These are phyloP conservation scores for Pelobates fuscus DNA, from an alignment of 2,113 vertebrate species.

Conservation along the genomic window DNA sequence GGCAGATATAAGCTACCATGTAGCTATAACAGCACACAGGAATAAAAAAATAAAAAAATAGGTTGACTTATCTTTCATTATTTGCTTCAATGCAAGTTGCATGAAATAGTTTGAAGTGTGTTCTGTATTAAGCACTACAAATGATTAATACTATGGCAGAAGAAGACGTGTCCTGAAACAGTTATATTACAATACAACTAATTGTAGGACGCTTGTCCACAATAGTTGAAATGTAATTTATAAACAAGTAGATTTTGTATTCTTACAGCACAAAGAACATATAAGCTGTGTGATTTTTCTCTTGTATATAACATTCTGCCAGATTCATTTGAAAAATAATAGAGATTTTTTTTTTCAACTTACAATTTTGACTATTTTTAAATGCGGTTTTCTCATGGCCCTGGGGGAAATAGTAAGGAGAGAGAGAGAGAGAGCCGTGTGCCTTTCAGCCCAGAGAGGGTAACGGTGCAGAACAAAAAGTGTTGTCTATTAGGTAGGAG, in stretches of 20 bases:
- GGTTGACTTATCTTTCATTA: too few species aligned
- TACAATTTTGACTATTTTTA: constrained; percentile 59
- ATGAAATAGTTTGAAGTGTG: too few species aligned
- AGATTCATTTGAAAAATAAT: constrained; percentile 44
- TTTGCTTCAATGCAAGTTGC: too few species aligned
- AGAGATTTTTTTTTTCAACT: constrained; percentile 38
- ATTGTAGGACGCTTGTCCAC: too few species aligned
- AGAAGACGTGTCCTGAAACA: too few species aligned
- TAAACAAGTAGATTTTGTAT: not conserved
- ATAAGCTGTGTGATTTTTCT: constrained; percentile 29
- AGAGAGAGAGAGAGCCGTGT: constrained; percentile 46
- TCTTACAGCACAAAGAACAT: constrained; percentile 10
- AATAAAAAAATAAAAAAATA: too few species aligned
- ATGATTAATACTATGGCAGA: too few species aligned
- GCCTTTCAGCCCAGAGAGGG: constrained; percentile 72
- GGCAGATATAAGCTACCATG: too few species aligned
- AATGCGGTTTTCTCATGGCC: constrained; percentile 61
- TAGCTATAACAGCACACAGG: too few species aligned
- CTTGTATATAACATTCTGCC: constrained; percentile 22
- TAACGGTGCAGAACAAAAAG: constrained; percentile 87
- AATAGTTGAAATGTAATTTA: not conserved
- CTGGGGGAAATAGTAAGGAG: constrained; percentile 60
- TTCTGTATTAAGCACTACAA: too few species aligned
- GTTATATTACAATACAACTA: too few species aligned
- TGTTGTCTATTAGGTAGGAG: constrained; percentile 90